phyloP scores from a whole-genome alignment of 2,113 vertebrate species.

The Eonycteris spelaea region DNA sequence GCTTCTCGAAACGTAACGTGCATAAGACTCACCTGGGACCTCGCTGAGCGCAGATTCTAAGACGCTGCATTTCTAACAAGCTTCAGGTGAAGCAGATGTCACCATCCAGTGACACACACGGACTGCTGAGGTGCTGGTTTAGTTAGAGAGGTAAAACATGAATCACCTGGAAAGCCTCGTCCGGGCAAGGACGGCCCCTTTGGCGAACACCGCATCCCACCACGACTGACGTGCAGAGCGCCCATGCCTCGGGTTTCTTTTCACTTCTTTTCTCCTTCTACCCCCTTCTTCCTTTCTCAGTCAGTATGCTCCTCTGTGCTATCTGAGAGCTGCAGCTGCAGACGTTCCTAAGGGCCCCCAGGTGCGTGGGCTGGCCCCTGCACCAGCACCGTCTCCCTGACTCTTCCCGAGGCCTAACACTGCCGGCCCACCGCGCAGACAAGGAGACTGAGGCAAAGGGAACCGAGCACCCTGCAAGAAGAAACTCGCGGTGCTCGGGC shows the following conservation, averaged over 20 bases:
- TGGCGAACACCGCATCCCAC: too few relatives aligned
- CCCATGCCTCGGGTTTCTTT: accelerated
- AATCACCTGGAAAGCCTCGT: accelerated
- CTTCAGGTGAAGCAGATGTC: background rate
- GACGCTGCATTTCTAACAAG: background rate
- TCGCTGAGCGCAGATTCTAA: background rate
- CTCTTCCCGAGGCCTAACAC: background rate
- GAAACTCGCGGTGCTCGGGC: background rate
- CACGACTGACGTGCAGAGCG: accelerated
- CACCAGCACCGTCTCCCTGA: background rate
- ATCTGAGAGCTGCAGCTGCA: background rate
- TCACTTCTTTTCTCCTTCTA: background rate
- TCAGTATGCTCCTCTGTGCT: background rate
- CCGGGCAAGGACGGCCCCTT: background rate
- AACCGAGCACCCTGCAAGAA: background rate
- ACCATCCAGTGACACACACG: background rate
- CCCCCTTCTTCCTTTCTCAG: background rate
- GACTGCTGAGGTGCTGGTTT: background rate
- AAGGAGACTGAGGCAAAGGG: background rate
- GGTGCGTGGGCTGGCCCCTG: accelerated
- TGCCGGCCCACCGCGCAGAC: background rate
- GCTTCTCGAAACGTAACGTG: background rate
- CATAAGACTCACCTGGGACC: accelerated
- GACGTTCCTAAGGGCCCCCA: background rate
- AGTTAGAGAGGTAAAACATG: accelerated